Percentiles rank a stretch among this genome's conserved stretches.
Conservation (phyloP, 2,797 vertebrate genomes). For the Nasua narica region DNA sequence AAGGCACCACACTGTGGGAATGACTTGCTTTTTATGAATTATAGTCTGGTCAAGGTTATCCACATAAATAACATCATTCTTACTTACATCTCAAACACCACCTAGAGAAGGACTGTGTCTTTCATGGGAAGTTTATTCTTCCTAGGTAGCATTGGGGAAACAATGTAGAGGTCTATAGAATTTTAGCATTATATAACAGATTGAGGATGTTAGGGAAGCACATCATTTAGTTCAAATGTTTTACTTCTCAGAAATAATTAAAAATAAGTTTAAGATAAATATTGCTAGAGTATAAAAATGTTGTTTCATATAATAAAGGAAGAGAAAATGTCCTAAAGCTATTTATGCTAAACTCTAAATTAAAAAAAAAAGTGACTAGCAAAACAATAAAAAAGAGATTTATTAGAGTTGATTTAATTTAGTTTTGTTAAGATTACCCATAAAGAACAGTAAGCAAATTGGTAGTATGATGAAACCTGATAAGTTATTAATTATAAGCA, state of each 20-base stretch:
- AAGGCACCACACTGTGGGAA: conserved; percentile 11
- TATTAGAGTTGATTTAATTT: not conserved
- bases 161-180: not conserved
- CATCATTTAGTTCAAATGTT: not conserved
- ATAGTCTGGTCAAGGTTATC: conserved; percentile 30
- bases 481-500: not conserved
- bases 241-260: not conserved
- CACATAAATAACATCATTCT: conserved; percentile 6
- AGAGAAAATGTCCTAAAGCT: not conserved
- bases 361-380: not conserved
- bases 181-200: not conserved
- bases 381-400: not conserved
- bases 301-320: not conserved
- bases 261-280: conserved; percentile 1
- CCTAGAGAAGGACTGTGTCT: not conserved
- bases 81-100: not conserved
- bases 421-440: not conserved
- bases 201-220: not conserved
- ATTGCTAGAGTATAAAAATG: not conserved
- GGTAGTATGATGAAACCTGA: not conserved
- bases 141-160: not conserved
- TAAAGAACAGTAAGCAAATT: not conserved
- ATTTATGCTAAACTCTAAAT: not conserved
- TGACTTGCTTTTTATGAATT: conserved; percentile 49
- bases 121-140: not conserved